Conservation (phyloP, 1,140 invertebrate genomes). For the Euwallacea similis region DNA sequence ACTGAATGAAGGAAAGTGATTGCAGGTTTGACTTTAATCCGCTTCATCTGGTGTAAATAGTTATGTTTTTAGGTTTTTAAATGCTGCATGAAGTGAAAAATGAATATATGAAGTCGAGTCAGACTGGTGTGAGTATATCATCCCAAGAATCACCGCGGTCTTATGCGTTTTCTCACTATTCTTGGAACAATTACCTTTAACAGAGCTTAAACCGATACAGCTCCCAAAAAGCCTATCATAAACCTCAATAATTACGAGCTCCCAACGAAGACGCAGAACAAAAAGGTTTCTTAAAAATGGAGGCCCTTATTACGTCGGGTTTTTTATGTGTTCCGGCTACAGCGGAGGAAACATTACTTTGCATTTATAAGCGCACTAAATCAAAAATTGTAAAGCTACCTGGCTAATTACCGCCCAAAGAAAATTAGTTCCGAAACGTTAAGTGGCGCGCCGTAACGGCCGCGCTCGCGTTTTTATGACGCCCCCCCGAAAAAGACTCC, state of each 20-base stretch:
- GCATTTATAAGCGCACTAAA: constrained; percentile 39
- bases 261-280: constrained; percentile 1
- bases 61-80: no score
- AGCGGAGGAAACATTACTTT: constrained; percentile 37
- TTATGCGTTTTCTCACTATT: no score
- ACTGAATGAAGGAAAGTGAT: no score
- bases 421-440: constrained; percentile 44
- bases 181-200: no score
- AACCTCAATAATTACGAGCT: constrained; percentile 10
- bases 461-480: constrained; percentile 42
- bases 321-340: constrained; percentile 24
- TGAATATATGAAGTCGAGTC: no score
- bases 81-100: no score
- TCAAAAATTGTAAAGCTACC: constrained; percentile 40
- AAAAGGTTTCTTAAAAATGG: constrained; percentile 16
- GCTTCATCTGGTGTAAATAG: no score
- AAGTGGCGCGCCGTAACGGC: constrained; percentile 35
- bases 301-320: constrained; percentile 18
- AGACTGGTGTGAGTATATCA: no score
- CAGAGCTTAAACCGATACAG: no score
- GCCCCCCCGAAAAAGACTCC: constrained; percentile 38
- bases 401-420: constrained; percentile 43
- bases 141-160: no score
- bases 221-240: constrained; percentile 1
- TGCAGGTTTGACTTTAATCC: no score